Evolutionary conservation across 92 coral and sea anemone genomes (phyloP).

Genomic region (Virgularia gustaviana): DNA sequence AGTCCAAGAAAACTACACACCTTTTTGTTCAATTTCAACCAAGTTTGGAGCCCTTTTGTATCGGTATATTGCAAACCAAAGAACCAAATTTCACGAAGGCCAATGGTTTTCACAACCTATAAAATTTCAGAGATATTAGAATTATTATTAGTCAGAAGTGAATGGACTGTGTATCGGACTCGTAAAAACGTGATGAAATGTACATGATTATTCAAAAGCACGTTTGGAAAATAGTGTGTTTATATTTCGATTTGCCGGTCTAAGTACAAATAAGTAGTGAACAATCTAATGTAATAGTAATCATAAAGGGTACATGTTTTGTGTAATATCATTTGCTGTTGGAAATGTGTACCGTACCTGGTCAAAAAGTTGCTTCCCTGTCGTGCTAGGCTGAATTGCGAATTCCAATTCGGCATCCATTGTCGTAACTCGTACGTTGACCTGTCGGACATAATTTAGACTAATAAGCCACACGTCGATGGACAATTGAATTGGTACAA

Average conservation of each 20-base stretch:
- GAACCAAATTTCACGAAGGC: constrained; percentile 92
- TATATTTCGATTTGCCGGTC: no score
- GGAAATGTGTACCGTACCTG: constrained; percentile 76
- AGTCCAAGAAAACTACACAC: constrained; percentile 28
- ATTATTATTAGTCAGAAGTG: no score
- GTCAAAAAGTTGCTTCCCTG: constrained; percentile 94
- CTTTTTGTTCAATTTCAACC: constrained; percentile 90
- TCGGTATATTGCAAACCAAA: constrained; percentile 81
- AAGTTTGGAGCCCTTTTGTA: constrained; percentile 64
- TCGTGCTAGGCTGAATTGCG: constrained; percentile 92
- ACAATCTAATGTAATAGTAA: no score
- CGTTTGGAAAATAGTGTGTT: no score
- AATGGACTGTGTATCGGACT: no score
- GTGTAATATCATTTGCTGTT: no score
- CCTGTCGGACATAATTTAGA: constrained; percentile 55
- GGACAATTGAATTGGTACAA: not conserved
- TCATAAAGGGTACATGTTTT: no score
- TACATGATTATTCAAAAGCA: no score
- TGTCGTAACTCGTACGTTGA: constrained; percentile 85
- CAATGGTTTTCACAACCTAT: constrained; percentile 94
- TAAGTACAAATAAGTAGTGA: no score
- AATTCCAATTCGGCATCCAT: constrained; percentile 96
- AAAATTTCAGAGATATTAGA: not conserved
- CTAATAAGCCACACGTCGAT: not conserved
- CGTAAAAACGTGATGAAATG: no score